A percentile compares a stretch with the other conserved stretches of the same genome.
These are phyloP conservation scores for Rhinichthys osculus DNA, from an alignment of 2,797 vertebrate species.

Conservation along the genomic window DNA sequence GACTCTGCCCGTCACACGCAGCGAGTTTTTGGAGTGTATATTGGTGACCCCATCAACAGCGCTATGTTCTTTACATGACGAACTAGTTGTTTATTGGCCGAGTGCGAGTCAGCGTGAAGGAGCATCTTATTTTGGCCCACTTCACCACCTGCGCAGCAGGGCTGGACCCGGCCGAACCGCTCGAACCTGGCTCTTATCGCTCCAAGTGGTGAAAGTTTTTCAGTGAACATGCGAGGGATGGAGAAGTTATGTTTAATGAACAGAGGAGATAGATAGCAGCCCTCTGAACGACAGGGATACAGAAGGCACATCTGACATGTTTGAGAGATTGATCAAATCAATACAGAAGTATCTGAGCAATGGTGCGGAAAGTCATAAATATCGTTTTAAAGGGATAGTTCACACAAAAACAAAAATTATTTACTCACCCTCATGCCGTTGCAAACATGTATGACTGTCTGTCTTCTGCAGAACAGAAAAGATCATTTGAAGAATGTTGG, in stretches of 20 bases:
- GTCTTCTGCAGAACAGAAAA: background rate
- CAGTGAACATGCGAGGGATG: constrained; percentile 41
- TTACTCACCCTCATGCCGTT: background rate
- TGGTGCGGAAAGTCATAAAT: background rate
- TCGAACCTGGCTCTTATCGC: constrained; percentile 37
- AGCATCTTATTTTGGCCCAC: constrained; percentile 53
- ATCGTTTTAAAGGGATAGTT: background rate
- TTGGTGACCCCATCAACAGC: constrained; percentile 47
- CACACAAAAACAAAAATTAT: background rate
- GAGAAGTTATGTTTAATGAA: constrained; percentile 46
- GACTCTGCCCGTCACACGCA: constrained; percentile 31
- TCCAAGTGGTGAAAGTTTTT: constrained; percentile 46
- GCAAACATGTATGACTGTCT: background rate
- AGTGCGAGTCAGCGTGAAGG: constrained; percentile 38
- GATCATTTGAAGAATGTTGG: background rate
- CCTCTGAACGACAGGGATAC: background rate
- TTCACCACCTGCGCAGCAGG: constrained; percentile 59
- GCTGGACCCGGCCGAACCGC: background rate
- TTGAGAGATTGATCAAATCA: background rate
- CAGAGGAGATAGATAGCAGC: constrained; percentile 30
- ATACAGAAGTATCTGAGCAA: background rate
- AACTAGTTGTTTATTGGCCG: constrained; percentile 54
- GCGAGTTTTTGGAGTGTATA: constrained; percentile 36
- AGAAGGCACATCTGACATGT: constrained; percentile 9
- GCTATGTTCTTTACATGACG: constrained; percentile 50